Evolutionary conservation across 2,888 invertebrate species (phyloP), one percentile per base, ranked within the genome.

Genomic region (Dynastes hyllus): DNA sequence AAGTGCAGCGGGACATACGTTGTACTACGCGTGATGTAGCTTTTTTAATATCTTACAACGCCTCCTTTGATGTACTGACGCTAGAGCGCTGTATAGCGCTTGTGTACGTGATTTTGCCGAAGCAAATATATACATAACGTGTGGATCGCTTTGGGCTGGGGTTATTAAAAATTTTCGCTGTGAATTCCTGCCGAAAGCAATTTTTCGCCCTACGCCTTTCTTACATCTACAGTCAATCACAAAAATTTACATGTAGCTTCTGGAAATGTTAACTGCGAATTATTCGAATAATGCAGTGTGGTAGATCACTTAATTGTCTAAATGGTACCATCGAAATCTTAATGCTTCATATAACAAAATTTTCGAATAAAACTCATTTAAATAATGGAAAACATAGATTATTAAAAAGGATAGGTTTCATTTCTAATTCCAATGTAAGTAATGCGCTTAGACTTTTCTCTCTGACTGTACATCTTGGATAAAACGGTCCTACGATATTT

Each of bases 31-130:
- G 55, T 5, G 22, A 2, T n/a, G 71, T 55, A 37, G 37, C 73
- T 73, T 45, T 71, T 58, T 58, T 73, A 73, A 73, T 73, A 55
- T 73, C 58, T 73, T 22, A 51, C 69, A 29, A 11, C 51, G 69
- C 16, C 13, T 51, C 29, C 27, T 13, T 27, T 45, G 2, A 45
- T 11, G 45, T 45, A 8, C 45, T 1, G 45, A 45, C 45, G 45
- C 11, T 45, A 45, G 0, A 37, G 11, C 55, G 32, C 5, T 37
- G 4, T 13, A 16, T 9, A 0, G 63, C 16, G 22, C 29, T 13
- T 13, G 9, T 51, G 29, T 40, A 71, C 29, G 71, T 55, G 55
- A 69, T 51, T 29, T 69, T 29, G 4, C 51, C 22, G 22, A 29
- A 22, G 29, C 63, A 63, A 63, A 32, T 29, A 13, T 13, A 63